Percentiles rank a stretch among this genome's conserved stretches.
Evolutionary conservation across 2,888 invertebrate species (phyloP).

Genomic region (Pammene aurita): DNA sequence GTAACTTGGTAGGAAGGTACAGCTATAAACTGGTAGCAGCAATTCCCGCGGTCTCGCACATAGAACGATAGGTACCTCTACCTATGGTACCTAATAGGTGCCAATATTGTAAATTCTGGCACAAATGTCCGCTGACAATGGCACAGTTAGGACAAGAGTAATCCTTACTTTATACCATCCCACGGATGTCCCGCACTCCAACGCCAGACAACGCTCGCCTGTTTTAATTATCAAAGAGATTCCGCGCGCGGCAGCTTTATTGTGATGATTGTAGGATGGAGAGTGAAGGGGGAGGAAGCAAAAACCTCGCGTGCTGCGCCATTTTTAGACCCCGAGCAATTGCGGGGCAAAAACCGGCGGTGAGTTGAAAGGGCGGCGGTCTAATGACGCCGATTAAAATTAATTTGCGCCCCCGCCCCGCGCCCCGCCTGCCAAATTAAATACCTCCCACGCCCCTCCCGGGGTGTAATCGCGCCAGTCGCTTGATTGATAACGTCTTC

Average conservation of each 20-base stretch:
- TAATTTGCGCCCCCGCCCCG: slow-evolving; percentile 63
- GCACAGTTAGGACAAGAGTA: background rate
- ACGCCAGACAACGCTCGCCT: slow-evolving; percentile 40
- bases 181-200: slow-evolving; percentile 32
- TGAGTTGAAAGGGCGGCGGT: slow-evolving; percentile 52
- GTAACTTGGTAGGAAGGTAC: too few species aligned
- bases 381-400: slow-evolving; percentile 81
- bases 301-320: slow-evolving; percentile 50
- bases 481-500: slow-evolving; percentile 59
- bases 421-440: slow-evolving; percentile 65
- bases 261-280: slow-evolving; percentile 68
- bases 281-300: background rate
- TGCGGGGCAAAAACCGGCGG: slow-evolving; percentile 53
- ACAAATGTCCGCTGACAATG: too few species aligned
- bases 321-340: slow-evolving; percentile 54
- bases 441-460: slow-evolving; percentile 57
- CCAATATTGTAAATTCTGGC: too few species aligned
- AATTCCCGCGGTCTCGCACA: too few species aligned
- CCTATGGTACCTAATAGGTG: too few species aligned
- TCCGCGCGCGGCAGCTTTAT: slow-evolving; percentile 61
- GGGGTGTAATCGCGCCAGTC: slow-evolving; percentile 46
- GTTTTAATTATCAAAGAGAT: slow-evolving; percentile 70
- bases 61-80: too few species aligned
- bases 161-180: background rate
- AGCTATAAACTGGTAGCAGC: too few species aligned